Evolutionary conservation across 2,888 invertebrate genomes (phyloP), one percentile per base, ranked within the genome.

Genomic region (Sinohyriopsis cumingii): DNA sequence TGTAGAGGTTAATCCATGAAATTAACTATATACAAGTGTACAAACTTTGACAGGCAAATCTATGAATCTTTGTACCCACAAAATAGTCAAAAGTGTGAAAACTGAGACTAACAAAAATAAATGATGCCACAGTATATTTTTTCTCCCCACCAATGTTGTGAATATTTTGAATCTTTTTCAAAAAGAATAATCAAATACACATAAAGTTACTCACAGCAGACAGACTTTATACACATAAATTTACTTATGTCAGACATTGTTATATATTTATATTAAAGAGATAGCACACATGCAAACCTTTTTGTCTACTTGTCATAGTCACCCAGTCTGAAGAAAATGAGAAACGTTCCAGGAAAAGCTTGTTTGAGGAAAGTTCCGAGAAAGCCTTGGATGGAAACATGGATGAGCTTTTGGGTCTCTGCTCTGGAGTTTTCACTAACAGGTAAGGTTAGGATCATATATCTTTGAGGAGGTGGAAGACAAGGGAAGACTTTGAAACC

Each of bases 401-500:
- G 79, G 82, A 85, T 53, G 89, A 89, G 75, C 69, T 90, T 33
- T 77, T 91, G 71, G 90, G 89, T 4, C 78, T 92, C 12, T 92
- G 92, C 79, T 92, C 92, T 0, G 94, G 93, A 7, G 91, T 85
- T 75, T 94, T 92, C 87, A 89, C 85, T 71, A 77, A 67, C 71
- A 74, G 64, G 77, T 78, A 76, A 62, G 60, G 18, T 45, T 12
- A 45, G 1, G 12, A 45, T 45, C 12, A 45, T 45, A 45, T 12
- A 45, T 45, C 0, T 61, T 20, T 25, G 22, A 12, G 25, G 28
- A 25, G n/a, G 12, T 15, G 22, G 57, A 12, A n/a, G n/a, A 45
- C 12, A 45, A 3, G 57, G 19, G 19, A 22, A 57, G 3, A 22
- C 57, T 57, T 57, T 57, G 24, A 22, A 57, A 9, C n/a, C 24